Base-by-base conservation (phyloP, 1,140 invertebrate genomes). In the Dendroctonus valens region DNA sequence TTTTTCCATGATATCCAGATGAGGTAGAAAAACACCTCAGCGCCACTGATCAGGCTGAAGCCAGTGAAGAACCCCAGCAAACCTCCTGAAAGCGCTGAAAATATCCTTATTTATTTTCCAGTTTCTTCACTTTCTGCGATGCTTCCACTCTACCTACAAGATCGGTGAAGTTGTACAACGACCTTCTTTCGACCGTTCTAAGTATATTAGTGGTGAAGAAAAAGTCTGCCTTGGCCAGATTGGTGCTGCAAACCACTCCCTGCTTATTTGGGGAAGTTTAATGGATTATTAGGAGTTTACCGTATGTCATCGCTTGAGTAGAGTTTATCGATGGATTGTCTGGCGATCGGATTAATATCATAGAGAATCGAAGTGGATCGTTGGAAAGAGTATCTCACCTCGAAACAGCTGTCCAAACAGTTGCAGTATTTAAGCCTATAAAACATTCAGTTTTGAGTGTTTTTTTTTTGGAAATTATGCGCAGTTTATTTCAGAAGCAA, bases 1-100 rank as follows among this genome's bases (percentile, higher is more conserved):
- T 42, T 37, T 63, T 46, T 54, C 15, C 61, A 53, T 6, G 37
- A 8, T 6, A 48, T 6, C 63, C 53, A 59, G 12, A 58, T 40
- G 5, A 67, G 9, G 15, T 52, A 60, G 38, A 60, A 59, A n/a
- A 55, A 7, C 6, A 52, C n/a, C 38, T 67, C 65, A 1, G 54
- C 83, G 0, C 84, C 79, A 65, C 89, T 91, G 69, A 92, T 82
- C 69, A 90, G 84, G 75, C 89, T 91, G 72, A 92, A 91, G 7
- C 89, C 89, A 82, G 91, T 84, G 73, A 90, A 91, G 2, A 92
- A 81, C 2, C 89, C 89, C 5, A 91, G 77, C 11, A 92, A 77
- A 6, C 90, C 90, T 48, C 90, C 90, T 1, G 85, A 6, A 42
- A 58, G 26, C 4, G 42, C 41, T 39, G 26, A 52, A 37, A 67